phyloP scores from a whole-genome alignment of 2,797 vertebrate genomes.

The Aplochiton taeniatus region DNA sequence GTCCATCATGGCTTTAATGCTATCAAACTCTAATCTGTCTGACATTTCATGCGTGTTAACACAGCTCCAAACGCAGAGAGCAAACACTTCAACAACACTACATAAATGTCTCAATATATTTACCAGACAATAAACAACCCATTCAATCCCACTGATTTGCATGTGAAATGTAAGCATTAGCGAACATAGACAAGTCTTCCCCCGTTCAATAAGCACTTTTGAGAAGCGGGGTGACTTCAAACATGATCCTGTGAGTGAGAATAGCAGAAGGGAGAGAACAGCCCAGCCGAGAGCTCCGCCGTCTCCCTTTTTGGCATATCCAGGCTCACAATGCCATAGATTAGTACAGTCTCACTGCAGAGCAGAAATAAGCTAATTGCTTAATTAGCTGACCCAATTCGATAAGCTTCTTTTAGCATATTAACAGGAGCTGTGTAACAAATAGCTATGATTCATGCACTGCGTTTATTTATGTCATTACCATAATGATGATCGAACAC shows the following conservation, averaged over 20 bases:
- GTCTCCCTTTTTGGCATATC: slow-evolving; percentile 69
- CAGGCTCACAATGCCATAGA: slow-evolving; percentile 76
- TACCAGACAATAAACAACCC: slow-evolving; percentile 79
- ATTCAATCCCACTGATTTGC: slow-evolving; percentile 80
- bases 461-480: slow-evolving; percentile 78
- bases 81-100: slow-evolving; percentile 77
- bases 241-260: slow-evolving; percentile 71
- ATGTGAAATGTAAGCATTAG: slow-evolving; percentile 79
- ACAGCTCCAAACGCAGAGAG: slow-evolving; percentile 70
- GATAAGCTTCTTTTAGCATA: slow-evolving; percentile 81
- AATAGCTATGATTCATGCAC: slow-evolving; percentile 71
- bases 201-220: slow-evolving; percentile 56
- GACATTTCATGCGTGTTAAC: slow-evolving; percentile 80
- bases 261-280: slow-evolving; percentile 38
- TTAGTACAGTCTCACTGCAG: slow-evolving; percentile 78
- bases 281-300: slow-evolving; percentile 50
- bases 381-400: slow-evolving; percentile 86
- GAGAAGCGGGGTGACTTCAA: slow-evolving; percentile 69
- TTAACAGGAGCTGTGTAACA: slow-evolving; percentile 78
- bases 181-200: slow-evolving; percentile 63
- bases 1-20: slow-evolving; percentile 66
- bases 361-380: slow-evolving; percentile 82
- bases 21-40: slow-evolving; percentile 78
- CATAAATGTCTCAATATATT: slow-evolving; percentile 79
- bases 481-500: slow-evolving; percentile 74